Conservation (phyloP, 2,888 invertebrate species). For the Alentia gelatinosa region DNA sequence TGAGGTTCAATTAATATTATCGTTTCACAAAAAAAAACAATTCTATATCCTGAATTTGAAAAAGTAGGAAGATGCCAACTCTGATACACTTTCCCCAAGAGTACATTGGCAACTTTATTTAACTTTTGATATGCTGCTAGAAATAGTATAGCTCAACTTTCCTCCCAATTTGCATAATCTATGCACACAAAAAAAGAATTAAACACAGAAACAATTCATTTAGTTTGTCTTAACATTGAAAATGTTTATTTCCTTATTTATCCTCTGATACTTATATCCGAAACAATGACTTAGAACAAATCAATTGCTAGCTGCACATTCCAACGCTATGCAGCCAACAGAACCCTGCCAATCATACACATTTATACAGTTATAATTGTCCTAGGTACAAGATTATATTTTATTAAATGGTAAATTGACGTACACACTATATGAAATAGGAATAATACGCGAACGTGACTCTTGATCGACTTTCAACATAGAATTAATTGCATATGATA, state of each 20-base stretch:
- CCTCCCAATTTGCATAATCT: no score
- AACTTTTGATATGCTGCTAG: no score
- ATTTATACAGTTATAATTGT: conserved; percentile 2
- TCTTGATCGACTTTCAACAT: neutral
- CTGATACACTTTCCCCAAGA: no score
- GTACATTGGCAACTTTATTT: no score
- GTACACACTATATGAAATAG: neutral
- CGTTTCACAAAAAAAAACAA: no score
- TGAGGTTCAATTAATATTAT: no score
- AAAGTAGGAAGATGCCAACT: no score
- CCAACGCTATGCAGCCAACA: neutral
- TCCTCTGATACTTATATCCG: neutral
- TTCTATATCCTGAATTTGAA: no score
- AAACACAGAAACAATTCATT: neutral
- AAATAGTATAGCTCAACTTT: no score
- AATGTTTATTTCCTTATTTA: neutral
- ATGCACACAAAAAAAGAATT: no score
- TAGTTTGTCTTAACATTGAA: neutral
- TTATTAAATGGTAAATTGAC: neutral
- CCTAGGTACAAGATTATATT: neutral
- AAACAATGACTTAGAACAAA: conserved; percentile 24
- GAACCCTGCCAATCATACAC: neutral
- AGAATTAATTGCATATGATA: neutral
- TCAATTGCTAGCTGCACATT: neutral
- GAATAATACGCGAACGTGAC: neutral